Base-by-base conservation (phyloP, 2,797 vertebrate genomes). In the Sciurus carolinensis region DNA sequence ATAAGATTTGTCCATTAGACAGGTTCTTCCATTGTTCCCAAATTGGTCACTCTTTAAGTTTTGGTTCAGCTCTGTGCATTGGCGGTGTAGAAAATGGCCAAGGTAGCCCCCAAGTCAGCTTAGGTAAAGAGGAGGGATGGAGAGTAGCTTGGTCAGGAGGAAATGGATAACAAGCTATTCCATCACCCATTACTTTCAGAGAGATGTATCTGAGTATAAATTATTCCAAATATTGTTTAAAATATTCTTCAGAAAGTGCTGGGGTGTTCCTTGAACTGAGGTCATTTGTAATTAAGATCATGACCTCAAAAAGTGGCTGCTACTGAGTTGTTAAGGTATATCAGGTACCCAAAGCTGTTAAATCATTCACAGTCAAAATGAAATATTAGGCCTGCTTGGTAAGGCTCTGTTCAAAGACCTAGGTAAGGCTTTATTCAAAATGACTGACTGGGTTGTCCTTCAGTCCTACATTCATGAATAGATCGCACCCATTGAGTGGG, bases 151-250 rank as follows among this genome's bases (percentile, higher is more conserved):
- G 9, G 71, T 4, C 28, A 85, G 64, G 66, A 81, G 36, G 54
- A 95, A 96, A n/a, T 20, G 10, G 57, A 73, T 91, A 95, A 93
- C 80, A 26, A 33, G 20, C n/a, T 96, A 18, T 85, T 85, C 73
- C 28, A 71, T 82, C 57, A 90, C 3, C 11, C 76, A 33, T 87
- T 91, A 64, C 66, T 95, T 81, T 59, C 67, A 72, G 47, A 80
- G 94, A 91, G 83, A 26, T 83, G 24, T 87, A 14, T 13, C 62
- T 39, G 11, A 4, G 62, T 87, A 75, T 62, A 91, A 84, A 87
- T 87, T 92, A 75, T 62, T 85, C 33, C 73, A 84, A 95, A 93
- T 89, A 33, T 94, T 94, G 20, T 91, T 89, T 89, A 73, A 96
- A 93, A 66, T 87, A 64, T 77, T 85, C 59, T 90, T 94, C 15